phyloP scores from a whole-genome alignment of 2,888 invertebrate species.

The Ischnus inquisitorius region DNA sequence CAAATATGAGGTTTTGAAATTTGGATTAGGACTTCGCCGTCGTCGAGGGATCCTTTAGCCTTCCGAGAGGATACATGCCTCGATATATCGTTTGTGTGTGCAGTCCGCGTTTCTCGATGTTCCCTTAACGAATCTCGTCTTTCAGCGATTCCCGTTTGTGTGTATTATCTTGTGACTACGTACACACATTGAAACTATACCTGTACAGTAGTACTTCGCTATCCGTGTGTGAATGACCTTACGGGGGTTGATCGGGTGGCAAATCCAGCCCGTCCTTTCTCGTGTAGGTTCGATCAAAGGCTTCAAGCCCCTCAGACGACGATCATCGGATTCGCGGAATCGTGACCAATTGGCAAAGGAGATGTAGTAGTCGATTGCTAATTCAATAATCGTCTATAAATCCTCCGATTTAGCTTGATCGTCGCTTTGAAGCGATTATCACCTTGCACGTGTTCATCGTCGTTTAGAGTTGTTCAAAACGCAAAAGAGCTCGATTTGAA shows the following conservation, averaged over 20 bases:
- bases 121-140: constrained; percentile 37
- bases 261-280: not conserved
- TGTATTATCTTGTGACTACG: constrained; percentile 11
- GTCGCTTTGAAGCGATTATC: too few species aligned
- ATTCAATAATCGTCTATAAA: constrained; percentile 1
- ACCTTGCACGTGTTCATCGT: not conserved
- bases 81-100: constrained; percentile 19
- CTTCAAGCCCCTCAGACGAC: constrained; percentile 77
- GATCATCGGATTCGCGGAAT: constrained; percentile 15
- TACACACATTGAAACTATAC: not conserved
- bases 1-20: constrained; percentile 79
- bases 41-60: constrained; percentile 50
- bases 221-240: constrained; percentile 4
- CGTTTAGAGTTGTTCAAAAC: not conserved
- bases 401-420: not conserved
- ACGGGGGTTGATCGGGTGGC: not conserved
- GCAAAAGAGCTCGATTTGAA: not conserved
- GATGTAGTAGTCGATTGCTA: constrained; percentile 23
- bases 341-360: constrained; percentile 12
- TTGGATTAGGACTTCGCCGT: constrained; percentile 76
- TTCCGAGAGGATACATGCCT: constrained; percentile 24
- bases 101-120: constrained; percentile 35
- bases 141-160: constrained; percentile 41
- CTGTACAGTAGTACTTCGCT: not conserved
- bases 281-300: constrained; percentile 41